Evolutionary conservation across 1,140 invertebrate species (phyloP).

Genomic region (Drosophila orosa): DNA sequence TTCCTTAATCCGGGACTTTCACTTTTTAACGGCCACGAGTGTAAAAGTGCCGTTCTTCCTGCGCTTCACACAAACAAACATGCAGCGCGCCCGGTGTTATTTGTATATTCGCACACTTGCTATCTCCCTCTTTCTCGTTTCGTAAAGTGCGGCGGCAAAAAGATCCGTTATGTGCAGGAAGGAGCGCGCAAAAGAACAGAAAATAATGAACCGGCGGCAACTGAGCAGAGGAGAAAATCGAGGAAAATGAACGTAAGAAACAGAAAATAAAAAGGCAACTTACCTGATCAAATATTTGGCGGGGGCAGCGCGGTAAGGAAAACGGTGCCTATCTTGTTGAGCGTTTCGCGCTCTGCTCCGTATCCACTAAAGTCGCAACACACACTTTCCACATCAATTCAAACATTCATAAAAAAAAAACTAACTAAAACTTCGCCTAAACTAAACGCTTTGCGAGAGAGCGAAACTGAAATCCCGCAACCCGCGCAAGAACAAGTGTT

Average conservation of each 20-base stretch:
- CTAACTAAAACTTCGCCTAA: slow-evolving; percentile 39
- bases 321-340: slow-evolving; percentile 71
- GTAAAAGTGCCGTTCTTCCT: slow-evolving; percentile 55
- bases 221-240: neutral
- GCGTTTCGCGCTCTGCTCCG: slow-evolving; percentile 65
- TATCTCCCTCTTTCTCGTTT: slow-evolving; percentile 17
- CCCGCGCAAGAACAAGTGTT: no score
- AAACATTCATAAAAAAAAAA: slow-evolving; percentile 59
- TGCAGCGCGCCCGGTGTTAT: slow-evolving; percentile 9
- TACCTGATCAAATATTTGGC: slow-evolving; percentile 6
- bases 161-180: slow-evolving; percentile 52
- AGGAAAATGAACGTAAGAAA: neutral
- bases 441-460: slow-evolving; percentile 4
- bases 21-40: slow-evolving; percentile 41
- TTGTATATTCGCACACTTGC: slow-evolving; percentile 21
- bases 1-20: slow-evolving; percentile 18
- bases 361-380: slow-evolving; percentile 40
- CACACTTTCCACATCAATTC: slow-evolving; percentile 65
- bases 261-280: neutral
- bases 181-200: slow-evolving; percentile 21
- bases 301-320: slow-evolving; percentile 6
- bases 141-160: slow-evolving; percentile 26
- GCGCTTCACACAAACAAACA: slow-evolving; percentile 32
- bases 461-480: neutral
- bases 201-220: slow-evolving; percentile 3